Evolutionary conservation across 2,797 vertebrate species (phyloP).

Genomic region (Acrossocheilus fasciatus): DNA sequence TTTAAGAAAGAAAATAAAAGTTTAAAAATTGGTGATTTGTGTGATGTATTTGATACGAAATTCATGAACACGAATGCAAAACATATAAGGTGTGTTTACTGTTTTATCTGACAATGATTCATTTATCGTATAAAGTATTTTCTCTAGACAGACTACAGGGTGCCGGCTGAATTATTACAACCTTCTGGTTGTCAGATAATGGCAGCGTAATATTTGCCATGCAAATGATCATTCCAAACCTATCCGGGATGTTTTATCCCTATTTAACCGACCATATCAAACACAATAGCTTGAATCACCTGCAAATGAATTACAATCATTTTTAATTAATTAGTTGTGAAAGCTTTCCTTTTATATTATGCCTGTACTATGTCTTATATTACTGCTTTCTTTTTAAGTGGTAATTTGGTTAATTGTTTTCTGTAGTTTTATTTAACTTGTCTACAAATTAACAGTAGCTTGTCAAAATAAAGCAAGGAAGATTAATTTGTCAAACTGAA

Average conservation of each 20-base stretch:
- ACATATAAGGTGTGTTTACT: not conserved
- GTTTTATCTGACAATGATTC: not conserved
- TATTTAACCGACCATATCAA: constrained; percentile 36
- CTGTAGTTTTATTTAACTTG: constrained; percentile 1
- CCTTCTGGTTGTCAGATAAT: constrained; percentile 7
- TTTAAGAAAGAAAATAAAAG: constrained; percentile 34
- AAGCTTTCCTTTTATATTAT: not conserved
- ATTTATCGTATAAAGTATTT: constrained; percentile 1
- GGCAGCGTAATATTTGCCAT: constrained; percentile 41
- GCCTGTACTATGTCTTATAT: not conserved
- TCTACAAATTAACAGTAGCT: not conserved
- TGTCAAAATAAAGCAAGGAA: not conserved
- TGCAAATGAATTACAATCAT: not conserved
- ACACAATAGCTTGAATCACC: not conserved
- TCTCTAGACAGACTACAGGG: not conserved
- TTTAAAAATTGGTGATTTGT: not conserved
- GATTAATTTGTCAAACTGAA: not conserved
- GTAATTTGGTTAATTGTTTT: no score
- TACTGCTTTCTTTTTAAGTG: not conserved
- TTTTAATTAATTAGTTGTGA: not conserved
- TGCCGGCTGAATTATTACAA: not conserved
- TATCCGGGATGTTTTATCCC: constrained; percentile 9
- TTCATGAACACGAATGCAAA: not conserved
- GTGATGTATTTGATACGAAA: not conserved
- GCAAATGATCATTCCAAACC: constrained; percentile 32